Base-by-base conservation (phyloP, 2,888 invertebrate genomes). In the Habrosyne pyritoides region DNA sequence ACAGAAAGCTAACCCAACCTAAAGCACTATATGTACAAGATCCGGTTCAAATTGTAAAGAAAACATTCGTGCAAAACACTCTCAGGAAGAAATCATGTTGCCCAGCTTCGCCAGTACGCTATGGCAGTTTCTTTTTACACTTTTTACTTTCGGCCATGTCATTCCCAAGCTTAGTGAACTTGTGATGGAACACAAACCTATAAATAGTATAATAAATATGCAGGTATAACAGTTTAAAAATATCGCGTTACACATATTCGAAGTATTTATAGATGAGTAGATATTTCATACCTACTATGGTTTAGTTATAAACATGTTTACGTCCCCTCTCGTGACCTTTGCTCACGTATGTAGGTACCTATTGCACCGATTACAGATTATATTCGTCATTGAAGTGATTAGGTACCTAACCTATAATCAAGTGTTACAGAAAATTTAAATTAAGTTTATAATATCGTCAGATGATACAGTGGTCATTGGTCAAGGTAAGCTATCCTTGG, bases 261-360 rank as follows among this genome's bases (percentile, higher is more conserved):
- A 6, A 47, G 21, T 59, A 56, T 51, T 48, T 47, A 53, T 22
- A 54, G 56, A 56, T 62, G 28, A 28, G 28, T 28, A 57, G 49
- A 53, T 52, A 18, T 26, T 12, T 50, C 8, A 0, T 12, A n/a
- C 22, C 24, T 47, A 21, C 22, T 5, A 22, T 22, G n/a, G 47
- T 47, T 18, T 49, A 14, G 21, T 54, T 33, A 61, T 47, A 64
- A 65, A 67, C 62, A 69, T 69, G 66, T 66, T 67, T 64, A 60
- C 62, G 49, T 59, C 49, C 51, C 56, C 47, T 47, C n/a, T n/a
- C 4, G n/a, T 54, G 61, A 57, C 48, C 60, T 47, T 26, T 28
- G 14, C 50, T 10, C 53, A 42, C 42, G 33, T 24, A 51, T 47
- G 49, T 47, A 48, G 21, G 30, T n/a, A 47, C 21, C 51, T 14